phyloP scores from a whole-genome alignment of 2,888 invertebrate genomes.

The Tetrapedia diversipes region DNA sequence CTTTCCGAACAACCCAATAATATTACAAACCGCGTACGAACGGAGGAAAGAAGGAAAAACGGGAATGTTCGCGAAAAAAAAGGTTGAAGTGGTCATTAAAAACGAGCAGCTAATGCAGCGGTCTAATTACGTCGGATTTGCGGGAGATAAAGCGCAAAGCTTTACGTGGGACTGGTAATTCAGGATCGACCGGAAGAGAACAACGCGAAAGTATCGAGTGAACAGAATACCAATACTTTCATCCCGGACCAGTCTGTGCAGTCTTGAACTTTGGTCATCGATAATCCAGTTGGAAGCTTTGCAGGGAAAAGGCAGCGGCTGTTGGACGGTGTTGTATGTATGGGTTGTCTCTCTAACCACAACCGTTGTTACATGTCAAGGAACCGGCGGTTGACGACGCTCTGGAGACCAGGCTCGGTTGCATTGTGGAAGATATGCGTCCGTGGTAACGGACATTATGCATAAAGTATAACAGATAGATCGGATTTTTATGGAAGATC shows the following conservation, averaged over 20 bases:
- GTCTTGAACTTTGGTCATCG: slow-evolving; percentile 26
- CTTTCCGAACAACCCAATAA: too few species aligned
- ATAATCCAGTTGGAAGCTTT: slow-evolving; percentile 44
- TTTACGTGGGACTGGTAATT: not conserved
- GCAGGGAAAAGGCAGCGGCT: slow-evolving; percentile 14
- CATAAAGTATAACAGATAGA: not conserved
- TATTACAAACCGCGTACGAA: too few species aligned
- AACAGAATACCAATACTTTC: slow-evolving; percentile 8
- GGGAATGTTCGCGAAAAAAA: not conserved
- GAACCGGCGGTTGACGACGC: slow-evolving; percentile 41
- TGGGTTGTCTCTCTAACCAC: slow-evolving; percentile 23
- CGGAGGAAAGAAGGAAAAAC: too few species aligned
- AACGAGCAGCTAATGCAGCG: not conserved
- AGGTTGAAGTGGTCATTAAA: not conserved
- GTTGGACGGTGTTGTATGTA: slow-evolving; percentile 2
- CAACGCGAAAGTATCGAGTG: slow-evolving; percentile 1
- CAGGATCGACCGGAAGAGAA: slow-evolving; percentile 7
- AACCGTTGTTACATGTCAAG: slow-evolving; percentile 46
- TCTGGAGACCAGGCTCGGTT: slow-evolving; percentile 13
- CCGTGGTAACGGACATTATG: slow-evolving; percentile 7
- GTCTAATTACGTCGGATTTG: not conserved
- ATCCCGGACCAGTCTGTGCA: not conserved
- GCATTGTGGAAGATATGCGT: slow-evolving; percentile 28
- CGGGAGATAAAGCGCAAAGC: not conserved
- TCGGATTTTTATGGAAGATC: too few species aligned